Evolutionary conservation across 1,140 invertebrate species (phyloP).

Genomic region (Pectinophora gossypiella): DNA sequence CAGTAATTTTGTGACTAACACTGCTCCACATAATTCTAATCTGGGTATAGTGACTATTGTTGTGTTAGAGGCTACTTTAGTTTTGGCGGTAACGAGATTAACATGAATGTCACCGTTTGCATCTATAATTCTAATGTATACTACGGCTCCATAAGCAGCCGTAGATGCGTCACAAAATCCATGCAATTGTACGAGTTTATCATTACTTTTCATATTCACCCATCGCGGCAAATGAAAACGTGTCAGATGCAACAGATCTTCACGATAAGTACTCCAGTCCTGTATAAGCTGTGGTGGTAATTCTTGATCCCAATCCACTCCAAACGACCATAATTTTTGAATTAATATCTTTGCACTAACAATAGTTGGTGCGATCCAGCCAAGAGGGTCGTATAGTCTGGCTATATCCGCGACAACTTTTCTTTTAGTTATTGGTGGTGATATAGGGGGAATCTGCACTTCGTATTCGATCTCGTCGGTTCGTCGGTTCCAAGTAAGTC

Average conservation of each 20-base stretch:
- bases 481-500: too few relatives aligned
- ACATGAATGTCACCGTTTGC: constrained; percentile 9
- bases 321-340: constrained; percentile 33
- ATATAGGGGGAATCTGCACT: too few relatives aligned
- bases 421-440: constrained; percentile 24
- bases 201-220: neutral
- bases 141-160: constrained; percentile 11
- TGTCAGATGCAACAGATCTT: constrained; percentile 6
- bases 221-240: constrained; percentile 7
- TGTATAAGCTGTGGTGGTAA: constrained; percentile 8
- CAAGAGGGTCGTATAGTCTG: constrained; percentile 33
- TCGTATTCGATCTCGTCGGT: too few relatives aligned
- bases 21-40: constrained; percentile 48
- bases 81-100: constrained; percentile 33
- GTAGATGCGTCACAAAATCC: constrained; percentile 14
- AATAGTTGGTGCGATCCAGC: constrained; percentile 32
- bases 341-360: constrained; percentile 40
- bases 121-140: constrained; percentile 19
- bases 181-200: constrained; percentile 10
- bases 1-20: constrained; percentile 26
- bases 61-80: constrained; percentile 38
- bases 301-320: constrained; percentile 28
- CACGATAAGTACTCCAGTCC: constrained; percentile 9
- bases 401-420: constrained; percentile 26
- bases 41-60: constrained; percentile 38